Percentiles rank a stretch among this genome's conserved stretches.
phyloP scores from a whole-genome alignment of 2,888 invertebrate species.

The Drosophila birchii region DNA sequence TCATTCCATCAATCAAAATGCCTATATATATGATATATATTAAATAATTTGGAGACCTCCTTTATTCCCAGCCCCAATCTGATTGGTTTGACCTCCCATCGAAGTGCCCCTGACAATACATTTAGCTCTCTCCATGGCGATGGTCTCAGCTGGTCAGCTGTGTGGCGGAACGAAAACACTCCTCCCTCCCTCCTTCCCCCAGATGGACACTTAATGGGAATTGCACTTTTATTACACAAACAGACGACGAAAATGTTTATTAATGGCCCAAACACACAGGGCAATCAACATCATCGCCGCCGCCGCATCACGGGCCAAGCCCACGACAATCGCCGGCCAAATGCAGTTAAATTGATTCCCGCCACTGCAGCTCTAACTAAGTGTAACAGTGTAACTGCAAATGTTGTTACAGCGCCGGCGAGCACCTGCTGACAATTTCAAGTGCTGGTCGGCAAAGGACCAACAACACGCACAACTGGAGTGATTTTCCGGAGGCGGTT shows the following conservation, averaged over 20 bases:
- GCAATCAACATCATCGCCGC: conserved; percentile 57
- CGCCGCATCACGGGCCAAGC: conserved; percentile 6
- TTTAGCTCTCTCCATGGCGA: conserved; percentile 7
- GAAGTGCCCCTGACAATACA: conserved; percentile 28
- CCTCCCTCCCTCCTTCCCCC: conserved; percentile 34
- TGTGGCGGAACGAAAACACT: conserved; percentile 11
- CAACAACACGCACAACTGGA: conserved; percentile 75
- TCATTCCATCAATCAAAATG: conserved; percentile 21
- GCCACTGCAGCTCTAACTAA: conserved; percentile 42
- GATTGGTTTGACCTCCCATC: conserved; percentile 21
- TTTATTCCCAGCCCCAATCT: background rate
- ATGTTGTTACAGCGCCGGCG: conserved; percentile 74
- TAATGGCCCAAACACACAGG: conserved; percentile 74
- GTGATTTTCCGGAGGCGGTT: conserved; percentile 47
- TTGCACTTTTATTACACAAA: conserved; percentile 82
- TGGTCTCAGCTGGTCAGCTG: conserved; percentile 42
- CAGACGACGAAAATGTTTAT: conserved; percentile 77
- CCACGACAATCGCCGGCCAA: conserved; percentile 44
- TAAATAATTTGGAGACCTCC: background rate
- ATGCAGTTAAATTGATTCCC: conserved; percentile 70
- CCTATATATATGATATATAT: conserved; percentile 2
- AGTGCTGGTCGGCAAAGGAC: conserved; percentile 73
- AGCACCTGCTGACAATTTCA: conserved; percentile 85
- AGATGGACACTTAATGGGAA: conserved; percentile 74
- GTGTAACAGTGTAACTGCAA: conserved; percentile 44